Evolutionary conservation across 2,113 vertebrate species (phyloP), one percentile per base, ranked within the genome.

Genomic region (Macrotus californicus): DNA sequence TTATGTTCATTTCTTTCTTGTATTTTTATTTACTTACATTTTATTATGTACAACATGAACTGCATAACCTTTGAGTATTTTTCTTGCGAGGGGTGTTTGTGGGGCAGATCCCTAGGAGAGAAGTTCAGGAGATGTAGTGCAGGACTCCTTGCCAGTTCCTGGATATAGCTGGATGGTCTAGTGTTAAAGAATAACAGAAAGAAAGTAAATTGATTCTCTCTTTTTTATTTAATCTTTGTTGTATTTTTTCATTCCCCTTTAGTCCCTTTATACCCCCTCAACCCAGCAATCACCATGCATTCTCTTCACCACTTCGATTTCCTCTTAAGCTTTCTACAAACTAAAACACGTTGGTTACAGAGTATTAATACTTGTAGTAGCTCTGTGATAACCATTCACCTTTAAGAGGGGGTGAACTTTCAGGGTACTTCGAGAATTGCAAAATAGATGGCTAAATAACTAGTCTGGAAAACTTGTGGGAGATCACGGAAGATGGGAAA

Each of bases 391-490:
- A 64, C 93, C 75, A 88, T 81, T 50, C 85, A 73, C 43, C 52
- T 89, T 91, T 50, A 82, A 83, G 75, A 79, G 46, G 95, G 75
- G 67, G 67, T 29, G 94, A n/a, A 7, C 79, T 94, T 69, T 86
- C 83, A 75, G 85, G 72, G 67, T 77, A 56, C 85, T 82, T 92
- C 24, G 34, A 59, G 48, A 93, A 97, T 90, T 76, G 21, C 70
- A 95, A 96, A 96, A 87, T 7, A 89, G 80, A 93, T 81, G 67
- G 80, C 69, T 92, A 84, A 90, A 67, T 77, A 93, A 73, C 19
- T 92, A 75, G 48, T 41, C 19, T 75, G 16, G 52, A 54, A 95
- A 82, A 50, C 11, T 87, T 81, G 36, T 36, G 29, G 59, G 8
- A 90, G 52, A 81, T 59, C 52, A 79, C 31, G 18, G 11, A 67